Percentiles rank a stretch among this genome's conserved stretches.
Evolutionary conservation across 1,140 invertebrate species (phyloP).

Genomic region (Magallana angulata): DNA sequence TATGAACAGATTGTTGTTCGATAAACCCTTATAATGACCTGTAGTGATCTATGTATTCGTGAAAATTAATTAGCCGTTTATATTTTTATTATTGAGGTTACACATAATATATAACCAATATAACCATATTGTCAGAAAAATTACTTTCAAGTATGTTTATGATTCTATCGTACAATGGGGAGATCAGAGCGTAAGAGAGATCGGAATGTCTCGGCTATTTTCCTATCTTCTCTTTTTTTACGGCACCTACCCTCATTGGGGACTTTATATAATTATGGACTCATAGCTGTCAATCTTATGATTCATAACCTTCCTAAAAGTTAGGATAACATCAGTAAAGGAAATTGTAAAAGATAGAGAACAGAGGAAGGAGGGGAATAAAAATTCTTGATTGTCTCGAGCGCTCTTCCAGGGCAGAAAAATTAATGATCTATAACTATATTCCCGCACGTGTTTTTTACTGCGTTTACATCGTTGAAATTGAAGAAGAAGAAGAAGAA

Average conservation of each 20-base stretch:
- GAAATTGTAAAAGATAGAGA: no score
- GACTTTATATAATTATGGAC: neutral
- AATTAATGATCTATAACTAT: no score
- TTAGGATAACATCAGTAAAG: no score
- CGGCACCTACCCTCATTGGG: neutral
- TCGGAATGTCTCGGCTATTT: neutral
- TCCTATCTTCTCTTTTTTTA: neutral
- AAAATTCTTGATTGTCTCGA: no score
- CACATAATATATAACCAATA: neutral
- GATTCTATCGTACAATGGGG: neutral
- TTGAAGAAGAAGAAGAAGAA: no score
- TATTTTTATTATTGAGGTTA: neutral
- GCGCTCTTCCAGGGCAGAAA: no score
- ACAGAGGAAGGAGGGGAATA: no score
- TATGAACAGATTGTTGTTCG: no score
- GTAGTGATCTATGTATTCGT: neutral
- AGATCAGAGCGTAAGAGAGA: neutral
- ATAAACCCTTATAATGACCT: no score
- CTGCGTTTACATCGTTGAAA: no score
- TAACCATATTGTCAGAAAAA: neutral
- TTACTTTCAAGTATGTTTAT: neutral
- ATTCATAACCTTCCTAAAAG: no score
- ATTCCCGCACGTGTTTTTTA: no score
- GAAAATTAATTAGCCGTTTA: conserved; percentile 6
- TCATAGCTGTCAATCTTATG: neutral